Conservation (phyloP, 2,888 invertebrate genomes). For the Chloromyia formosa region DNA sequence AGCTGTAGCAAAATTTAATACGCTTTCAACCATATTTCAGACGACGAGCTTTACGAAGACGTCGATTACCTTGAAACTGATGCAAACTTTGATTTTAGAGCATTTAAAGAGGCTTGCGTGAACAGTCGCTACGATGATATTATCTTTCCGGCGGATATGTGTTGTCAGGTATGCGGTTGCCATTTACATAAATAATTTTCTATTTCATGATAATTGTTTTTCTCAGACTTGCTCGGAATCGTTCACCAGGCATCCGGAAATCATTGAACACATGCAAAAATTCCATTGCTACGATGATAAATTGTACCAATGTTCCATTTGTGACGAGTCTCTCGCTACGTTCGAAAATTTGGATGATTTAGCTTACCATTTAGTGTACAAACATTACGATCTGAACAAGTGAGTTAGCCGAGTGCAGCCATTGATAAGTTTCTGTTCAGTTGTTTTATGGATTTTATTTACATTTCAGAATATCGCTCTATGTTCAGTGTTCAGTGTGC, state of each 20-base stretch:
- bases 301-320: constrained; percentile 54
- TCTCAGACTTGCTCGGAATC: constrained; percentile 47
- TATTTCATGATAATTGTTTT: too few relatives aligned
- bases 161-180: constrained; percentile 47
- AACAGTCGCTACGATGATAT: constrained; percentile 49
- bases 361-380: constrained; percentile 58
- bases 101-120: constrained; percentile 34
- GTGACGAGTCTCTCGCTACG: constrained; percentile 51
- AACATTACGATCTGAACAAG: constrained; percentile 56
- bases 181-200: too few relatives aligned
- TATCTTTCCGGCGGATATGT: constrained; percentile 46
- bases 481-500: constrained; percentile 56
- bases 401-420: constrained; percentile 46
- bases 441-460: background rate
- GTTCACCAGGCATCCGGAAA: constrained; percentile 45
- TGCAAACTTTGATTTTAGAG: constrained; percentile 43
- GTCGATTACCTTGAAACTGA: constrained; percentile 45
- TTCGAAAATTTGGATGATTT: constrained; percentile 52
- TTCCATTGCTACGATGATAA: constrained; percentile 45
- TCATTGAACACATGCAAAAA: constrained; percentile 45
- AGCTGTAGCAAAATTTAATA: background rate
- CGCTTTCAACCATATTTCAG: constrained; percentile 8
- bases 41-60: constrained; percentile 37
- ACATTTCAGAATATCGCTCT: constrained; percentile 34
- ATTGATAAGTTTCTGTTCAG: background rate